Base-by-base conservation (phyloP, 2,113 vertebrate genomes). In the Rafetus swinhoei region DNA sequence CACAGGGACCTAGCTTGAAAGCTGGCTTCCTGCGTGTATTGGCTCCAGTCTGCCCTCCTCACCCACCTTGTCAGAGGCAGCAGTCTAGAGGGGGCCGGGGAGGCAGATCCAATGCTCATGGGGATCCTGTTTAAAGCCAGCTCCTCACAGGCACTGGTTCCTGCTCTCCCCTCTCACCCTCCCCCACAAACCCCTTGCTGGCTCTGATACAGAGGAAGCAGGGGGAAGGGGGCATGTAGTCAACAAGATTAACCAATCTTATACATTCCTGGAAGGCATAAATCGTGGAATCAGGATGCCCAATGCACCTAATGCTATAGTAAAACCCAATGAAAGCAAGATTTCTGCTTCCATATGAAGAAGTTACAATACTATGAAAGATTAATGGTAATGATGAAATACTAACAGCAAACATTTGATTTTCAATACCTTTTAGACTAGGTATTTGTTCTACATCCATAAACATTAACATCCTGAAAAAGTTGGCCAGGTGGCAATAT, bases 221-320 rank as follows among this genome's bases (percentile, higher is more conserved):
- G 45, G 45, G 45, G 45, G 45, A 7, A 5, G 6, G 6, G 45
- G 45, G 45, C 1, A 45, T 45, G 45, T 45, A 45, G 45, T 45
- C 45, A 45, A 6, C 6, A 45, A 45, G 45, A 45, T 45, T 45
- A 45, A 45, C 45, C 45, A 45, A 77, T 56, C 77, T 54, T 15
- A 79, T 79, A 53, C 90, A 35, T 50, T 94, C 85, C 60, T 86
- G 59, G n/a, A 86, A 85, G 60, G 45, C 79, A 93, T 14, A 87
- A 96, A 86, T 13, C 22, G 54, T 55, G 24, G n/a, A 79, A 19
- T 19, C 82, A 81, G n/a, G 39, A 82, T 18, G 22, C 83, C 57
- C 45, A 35, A 9, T 0, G 57, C 53, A 81, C 8, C 54, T n/a
- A 14, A 1, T 59, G 21, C n/a, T 56, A 85, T 50, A 72, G 25